Evolutionary conservation across 2,113 vertebrate genomes (phyloP).

Genomic region (Miniopterus natalensis): DNA sequence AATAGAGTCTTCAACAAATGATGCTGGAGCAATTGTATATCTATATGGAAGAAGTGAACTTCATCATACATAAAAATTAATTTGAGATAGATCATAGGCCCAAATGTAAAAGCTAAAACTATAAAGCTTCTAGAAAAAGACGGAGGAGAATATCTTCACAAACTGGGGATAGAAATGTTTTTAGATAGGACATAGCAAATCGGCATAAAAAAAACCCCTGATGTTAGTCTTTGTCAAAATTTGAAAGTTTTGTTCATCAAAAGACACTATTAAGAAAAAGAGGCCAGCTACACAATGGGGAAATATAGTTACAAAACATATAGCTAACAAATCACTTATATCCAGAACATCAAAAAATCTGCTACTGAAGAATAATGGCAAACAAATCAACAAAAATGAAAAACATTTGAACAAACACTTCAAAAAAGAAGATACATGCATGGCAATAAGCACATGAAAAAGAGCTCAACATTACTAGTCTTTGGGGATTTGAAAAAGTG

Average conservation of each 20-base stretch:
- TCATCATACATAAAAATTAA: constrained; percentile 1
- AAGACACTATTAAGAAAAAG: neutral
- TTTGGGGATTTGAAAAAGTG: neutral
- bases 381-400: constrained; percentile 28
- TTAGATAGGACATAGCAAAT: neutral
- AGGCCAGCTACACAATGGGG: neutral
- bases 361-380: neutral
- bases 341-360: neutral
- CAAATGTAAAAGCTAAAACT: constrained; percentile 16
- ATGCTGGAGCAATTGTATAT: neutral
- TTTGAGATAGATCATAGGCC: neutral
- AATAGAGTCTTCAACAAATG: neutral
- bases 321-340: neutral
- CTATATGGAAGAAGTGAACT: neutral
- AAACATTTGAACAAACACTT: neutral
- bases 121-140: neutral
- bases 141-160: neutral
- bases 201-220: neutral
- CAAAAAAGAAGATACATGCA: neutral
- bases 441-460: neutral
- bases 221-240: neutral
- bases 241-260: neutral
- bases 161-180: neutral
- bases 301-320: constrained; percentile 5
- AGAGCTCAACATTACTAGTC: neutral